These are phyloP conservation scores for Rhopalosiphum maidis DNA, from an alignment of 1,140 invertebrate species.

Conservation along the genomic window DNA sequence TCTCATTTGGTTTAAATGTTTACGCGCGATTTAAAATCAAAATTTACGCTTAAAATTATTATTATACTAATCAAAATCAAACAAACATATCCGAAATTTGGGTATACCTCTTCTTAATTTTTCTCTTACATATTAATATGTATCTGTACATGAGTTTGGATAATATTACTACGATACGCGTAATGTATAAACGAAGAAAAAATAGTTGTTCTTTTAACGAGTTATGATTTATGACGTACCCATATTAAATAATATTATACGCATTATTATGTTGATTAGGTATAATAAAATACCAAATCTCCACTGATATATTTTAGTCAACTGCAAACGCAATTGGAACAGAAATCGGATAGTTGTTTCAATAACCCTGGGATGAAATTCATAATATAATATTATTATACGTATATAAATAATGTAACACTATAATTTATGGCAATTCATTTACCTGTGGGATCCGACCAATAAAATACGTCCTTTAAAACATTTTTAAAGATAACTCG, in stretches of 20 bases:
- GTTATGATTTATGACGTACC: background rate
- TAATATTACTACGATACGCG: background rate
- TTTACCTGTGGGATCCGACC: background rate
- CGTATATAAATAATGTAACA: background rate
- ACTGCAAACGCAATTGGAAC: background rate
- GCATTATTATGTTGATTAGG: background rate
- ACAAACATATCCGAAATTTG: background rate
- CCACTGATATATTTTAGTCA: background rate
- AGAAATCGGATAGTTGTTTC: background rate
- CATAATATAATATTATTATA: background rate
- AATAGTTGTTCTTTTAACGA: background rate
- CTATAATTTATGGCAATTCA: background rate
- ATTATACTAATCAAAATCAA: no score
- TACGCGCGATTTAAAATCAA: no score
- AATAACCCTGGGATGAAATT: background rate
- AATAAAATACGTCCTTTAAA: conserved; percentile 7
- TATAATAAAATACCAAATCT: background rate
- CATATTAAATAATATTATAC: background rate
- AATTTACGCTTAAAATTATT: no score
- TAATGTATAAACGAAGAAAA: background rate
- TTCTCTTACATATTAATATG: background rate
- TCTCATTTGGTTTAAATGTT: no score
- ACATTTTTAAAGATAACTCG: background rate
- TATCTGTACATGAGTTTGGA: background rate
- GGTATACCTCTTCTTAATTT: background rate